Percentiles rank a stretch among this genome's conserved stretches.
These are phyloP conservation scores for Leptopilina syphax DNA, from an alignment of 2,888 invertebrate species.

Conservation along the genomic window DNA sequence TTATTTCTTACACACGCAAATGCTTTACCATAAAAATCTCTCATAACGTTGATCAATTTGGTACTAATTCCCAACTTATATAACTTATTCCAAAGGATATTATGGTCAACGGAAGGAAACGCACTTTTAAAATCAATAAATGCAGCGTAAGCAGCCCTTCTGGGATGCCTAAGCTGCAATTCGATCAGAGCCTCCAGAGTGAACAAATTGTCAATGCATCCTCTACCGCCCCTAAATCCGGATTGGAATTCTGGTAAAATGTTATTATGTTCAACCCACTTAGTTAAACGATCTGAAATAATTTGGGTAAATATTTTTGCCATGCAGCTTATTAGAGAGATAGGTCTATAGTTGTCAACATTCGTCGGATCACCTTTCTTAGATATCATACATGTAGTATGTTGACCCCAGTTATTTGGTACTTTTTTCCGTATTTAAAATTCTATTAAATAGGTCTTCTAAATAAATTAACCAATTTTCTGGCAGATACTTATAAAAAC, in stretches of 20 bases:
- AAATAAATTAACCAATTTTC: constrained; percentile 2
- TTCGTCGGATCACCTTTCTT: not conserved
- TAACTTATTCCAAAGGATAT: too few relatives aligned
- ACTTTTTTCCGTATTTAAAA: not conserved
- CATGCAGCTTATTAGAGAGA: not conserved
- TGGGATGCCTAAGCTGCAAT: too few relatives aligned
- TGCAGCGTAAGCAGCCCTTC: too few relatives aligned
- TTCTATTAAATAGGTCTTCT: not conserved
- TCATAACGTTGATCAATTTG: not conserved
- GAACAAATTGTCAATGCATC: too few relatives aligned
- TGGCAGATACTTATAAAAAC: not conserved
- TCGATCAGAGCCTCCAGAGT: too few relatives aligned
- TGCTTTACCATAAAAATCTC: not conserved
- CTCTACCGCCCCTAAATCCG: too few relatives aligned
- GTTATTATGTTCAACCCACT: not conserved
- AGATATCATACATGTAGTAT: not conserved
- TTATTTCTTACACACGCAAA: not conserved
- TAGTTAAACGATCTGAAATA: not conserved
- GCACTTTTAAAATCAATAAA: too few relatives aligned
- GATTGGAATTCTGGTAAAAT: not conserved
- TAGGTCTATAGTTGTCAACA: not conserved
- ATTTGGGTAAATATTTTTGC: constrained; percentile 10
- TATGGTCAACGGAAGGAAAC: too few relatives aligned
- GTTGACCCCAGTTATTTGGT: not conserved
- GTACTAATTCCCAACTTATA: too few relatives aligned